phyloP scores from a whole-genome alignment of 2,797 vertebrate species.

The Allobates femoralis region DNA sequence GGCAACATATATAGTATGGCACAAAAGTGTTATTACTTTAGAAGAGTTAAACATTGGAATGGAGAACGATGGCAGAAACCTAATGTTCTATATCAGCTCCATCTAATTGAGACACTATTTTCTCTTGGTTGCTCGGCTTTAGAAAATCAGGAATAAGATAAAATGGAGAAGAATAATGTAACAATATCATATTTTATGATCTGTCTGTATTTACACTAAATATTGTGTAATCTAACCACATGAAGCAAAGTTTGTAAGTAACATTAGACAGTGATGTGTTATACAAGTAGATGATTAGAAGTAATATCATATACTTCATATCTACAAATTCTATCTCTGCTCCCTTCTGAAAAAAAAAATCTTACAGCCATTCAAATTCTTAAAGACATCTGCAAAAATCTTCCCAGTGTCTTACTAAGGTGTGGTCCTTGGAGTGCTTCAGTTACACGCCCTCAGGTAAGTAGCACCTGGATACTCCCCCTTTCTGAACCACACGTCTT shows the following conservation, averaged over 20 bases:
- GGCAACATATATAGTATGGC: too few relatives aligned
- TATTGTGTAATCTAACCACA: not conserved
- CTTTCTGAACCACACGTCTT: slow-evolving; percentile 52
- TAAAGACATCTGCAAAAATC: not conserved
- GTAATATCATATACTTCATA: not conserved
- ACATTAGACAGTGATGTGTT: too few relatives aligned
- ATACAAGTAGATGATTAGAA: not conserved
- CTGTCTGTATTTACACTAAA: not conserved
- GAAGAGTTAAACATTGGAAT: too few relatives aligned
- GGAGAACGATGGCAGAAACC: too few relatives aligned
- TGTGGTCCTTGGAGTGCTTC: slow-evolving; percentile 46
- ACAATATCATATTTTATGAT: not conserved
- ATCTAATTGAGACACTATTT: not conserved
- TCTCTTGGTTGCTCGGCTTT: not conserved
- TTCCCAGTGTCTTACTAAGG: slow-evolving; percentile 29
- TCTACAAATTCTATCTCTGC: not conserved
- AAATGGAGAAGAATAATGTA: not conserved
- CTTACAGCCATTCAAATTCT: slow-evolving; percentile 3
- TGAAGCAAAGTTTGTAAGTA: not conserved
- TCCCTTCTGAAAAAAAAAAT: not conserved
- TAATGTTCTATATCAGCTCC: not conserved
- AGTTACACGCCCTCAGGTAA: slow-evolving; percentile 69
- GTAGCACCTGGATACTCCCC: slow-evolving; percentile 76
- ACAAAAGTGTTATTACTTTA: too few relatives aligned
- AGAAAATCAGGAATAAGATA: not conserved